A percentile compares a stretch with the other conserved stretches of the same genome.
phyloP scores from a whole-genome alignment of 2,888 invertebrate genomes.

The Dryobota labecula region DNA sequence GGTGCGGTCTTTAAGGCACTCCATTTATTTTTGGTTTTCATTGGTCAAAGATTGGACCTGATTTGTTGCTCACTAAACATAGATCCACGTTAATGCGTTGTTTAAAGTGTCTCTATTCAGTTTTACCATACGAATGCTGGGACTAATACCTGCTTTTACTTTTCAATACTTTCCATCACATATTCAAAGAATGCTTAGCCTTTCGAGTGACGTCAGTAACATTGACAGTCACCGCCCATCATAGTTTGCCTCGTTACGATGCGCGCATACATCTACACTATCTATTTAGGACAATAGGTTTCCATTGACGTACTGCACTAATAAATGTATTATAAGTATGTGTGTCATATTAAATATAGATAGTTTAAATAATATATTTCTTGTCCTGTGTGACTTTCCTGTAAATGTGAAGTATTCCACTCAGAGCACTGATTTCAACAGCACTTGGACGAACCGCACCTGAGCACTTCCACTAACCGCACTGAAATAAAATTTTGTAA shows the following conservation, averaged over 20 bases:
- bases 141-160: neutral
- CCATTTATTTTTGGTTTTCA: too few species aligned
- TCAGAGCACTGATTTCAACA: too few species aligned
- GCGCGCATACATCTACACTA: conserved; percentile 35
- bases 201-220: conserved; percentile 50
- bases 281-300: conserved; percentile 62
- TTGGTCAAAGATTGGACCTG: neutral
- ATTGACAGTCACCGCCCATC: conserved; percentile 39
- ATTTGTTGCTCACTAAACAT: neutral
- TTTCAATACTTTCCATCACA: conserved; percentile 4
- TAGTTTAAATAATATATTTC: neutral
- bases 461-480: too few species aligned
- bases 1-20: neutral
- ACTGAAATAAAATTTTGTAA: too few species aligned
- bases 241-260: conserved; percentile 38
- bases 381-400: neutral
- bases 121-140: neutral
- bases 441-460: too few species aligned
- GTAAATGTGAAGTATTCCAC: too few species aligned
- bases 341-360: conserved; percentile 30
- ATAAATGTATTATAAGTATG: conserved; percentile 35
- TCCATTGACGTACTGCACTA: conserved; percentile 43
- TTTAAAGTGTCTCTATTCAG: neutral
- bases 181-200: conserved; percentile 21
- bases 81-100: neutral